These are phyloP conservation scores for Motacilla tschutschensis DNA, from an alignment of 2,113 vertebrate genomes.

Conservation along the genomic window DNA sequence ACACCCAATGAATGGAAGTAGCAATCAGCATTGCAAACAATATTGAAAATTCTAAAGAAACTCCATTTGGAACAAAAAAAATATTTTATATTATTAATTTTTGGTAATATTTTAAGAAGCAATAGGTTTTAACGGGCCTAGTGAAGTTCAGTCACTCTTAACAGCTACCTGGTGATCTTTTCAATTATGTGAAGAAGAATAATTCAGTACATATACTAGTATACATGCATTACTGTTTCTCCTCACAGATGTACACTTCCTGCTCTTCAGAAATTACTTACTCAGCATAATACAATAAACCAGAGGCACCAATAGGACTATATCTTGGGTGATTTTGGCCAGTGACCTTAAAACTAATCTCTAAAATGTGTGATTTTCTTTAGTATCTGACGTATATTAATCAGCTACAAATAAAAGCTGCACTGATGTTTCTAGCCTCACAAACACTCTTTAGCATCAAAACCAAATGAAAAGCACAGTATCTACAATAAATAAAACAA, in stretches of 20 bases:
- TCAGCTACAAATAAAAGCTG: background rate
- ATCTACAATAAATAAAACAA: background rate
- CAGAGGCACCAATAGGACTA: background rate
- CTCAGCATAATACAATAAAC: background rate
- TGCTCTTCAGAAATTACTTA: background rate
- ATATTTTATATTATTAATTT: background rate
- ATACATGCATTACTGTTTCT: background rate
- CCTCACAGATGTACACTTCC: background rate
- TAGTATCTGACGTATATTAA: background rate
- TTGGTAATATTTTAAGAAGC: background rate
- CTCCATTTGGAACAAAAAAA: background rate
- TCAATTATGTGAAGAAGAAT: background rate
- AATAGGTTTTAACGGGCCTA: background rate
- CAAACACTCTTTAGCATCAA: background rate
- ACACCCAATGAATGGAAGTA: background rate
- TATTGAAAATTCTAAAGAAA: background rate
- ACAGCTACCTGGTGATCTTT: slow-evolving; percentile 18
- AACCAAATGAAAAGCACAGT: background rate
- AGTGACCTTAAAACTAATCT: background rate
- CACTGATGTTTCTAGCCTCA: background rate
- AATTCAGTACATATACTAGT: background rate
- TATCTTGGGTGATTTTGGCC: background rate
- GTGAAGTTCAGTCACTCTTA: slow-evolving; percentile 6
- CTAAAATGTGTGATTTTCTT: background rate
- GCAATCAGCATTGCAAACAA: background rate